phyloP scores from a whole-genome alignment of 2,797 vertebrate genomes.

The Ptychadena robeensis region DNA sequence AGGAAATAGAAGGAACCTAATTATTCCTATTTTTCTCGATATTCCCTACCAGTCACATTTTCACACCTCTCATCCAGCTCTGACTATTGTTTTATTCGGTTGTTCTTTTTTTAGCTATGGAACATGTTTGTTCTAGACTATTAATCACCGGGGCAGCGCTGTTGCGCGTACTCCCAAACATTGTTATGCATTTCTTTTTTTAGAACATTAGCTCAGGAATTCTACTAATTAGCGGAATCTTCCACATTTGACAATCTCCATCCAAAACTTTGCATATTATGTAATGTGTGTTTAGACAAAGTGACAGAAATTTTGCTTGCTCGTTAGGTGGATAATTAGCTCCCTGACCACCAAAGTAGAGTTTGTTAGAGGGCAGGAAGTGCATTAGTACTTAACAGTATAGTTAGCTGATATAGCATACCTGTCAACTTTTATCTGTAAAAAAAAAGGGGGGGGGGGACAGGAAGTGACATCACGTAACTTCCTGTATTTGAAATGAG shows the following conservation, averaged over 20 bases:
- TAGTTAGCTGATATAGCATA: neutral
- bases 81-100: neutral
- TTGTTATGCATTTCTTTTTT: constrained; percentile 24
- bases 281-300: neutral
- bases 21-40: neutral
- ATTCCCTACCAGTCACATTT: neutral
- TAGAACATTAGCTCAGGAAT: constrained; percentile 13
- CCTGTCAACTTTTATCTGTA: too few species aligned
- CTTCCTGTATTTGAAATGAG: too few species aligned
- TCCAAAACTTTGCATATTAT: constrained; percentile 3
- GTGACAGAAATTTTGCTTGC: neutral
- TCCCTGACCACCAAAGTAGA: neutral
- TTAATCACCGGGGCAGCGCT: constrained; percentile 25
- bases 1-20: neutral
- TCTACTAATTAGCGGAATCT: constrained; percentile 42
- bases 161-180: neutral
- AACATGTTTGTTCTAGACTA: constrained; percentile 32
- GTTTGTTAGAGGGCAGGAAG: neutral
- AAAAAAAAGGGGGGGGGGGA: too few species aligned
- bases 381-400: neutral
- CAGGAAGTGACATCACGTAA: too few species aligned
- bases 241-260: neutral
- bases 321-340: neutral
- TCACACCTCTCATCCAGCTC: neutral
- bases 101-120: constrained; percentile 4